These are phyloP conservation scores for Actinemys pallida DNA, from an alignment of 2,113 vertebrate genomes.

Conservation along the genomic window DNA sequence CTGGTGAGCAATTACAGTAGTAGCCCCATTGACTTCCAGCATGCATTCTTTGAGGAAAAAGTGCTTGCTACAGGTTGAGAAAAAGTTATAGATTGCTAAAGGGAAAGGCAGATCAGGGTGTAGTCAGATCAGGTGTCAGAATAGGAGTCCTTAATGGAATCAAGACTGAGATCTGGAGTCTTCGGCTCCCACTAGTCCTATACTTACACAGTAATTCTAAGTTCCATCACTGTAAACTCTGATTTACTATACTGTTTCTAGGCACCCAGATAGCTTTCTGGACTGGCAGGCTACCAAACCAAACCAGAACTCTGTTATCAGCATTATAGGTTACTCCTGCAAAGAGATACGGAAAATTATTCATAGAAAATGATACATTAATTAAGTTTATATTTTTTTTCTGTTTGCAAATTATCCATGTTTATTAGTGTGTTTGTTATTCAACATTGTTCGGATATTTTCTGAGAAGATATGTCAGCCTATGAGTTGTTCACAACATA, in stretches of 20 bases:
- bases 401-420: not conserved
- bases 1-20: not conserved
- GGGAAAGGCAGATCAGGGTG: not conserved
- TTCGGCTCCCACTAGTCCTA: not conserved
- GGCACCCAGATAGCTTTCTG: not conserved
- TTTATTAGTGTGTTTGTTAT: not conserved
- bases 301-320: not conserved
- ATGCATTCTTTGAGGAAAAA: not conserved
- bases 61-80: not conserved
- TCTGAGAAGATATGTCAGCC: not conserved
- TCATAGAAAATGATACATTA: not conserved
- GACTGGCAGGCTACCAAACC: not conserved
- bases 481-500: not conserved
- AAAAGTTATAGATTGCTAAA: not conserved
- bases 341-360: too few species aligned
- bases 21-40: not conserved
- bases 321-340: too few species aligned
- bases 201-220: not conserved
- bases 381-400: not conserved
- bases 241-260: not conserved
- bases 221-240: not conserved
- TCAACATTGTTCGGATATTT: not conserved
- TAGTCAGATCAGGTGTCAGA: not conserved
- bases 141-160: not conserved
- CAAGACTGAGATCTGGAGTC: not conserved